Base-by-base conservation (phyloP, 1,140 invertebrate species). In the Apis florea region DNA sequence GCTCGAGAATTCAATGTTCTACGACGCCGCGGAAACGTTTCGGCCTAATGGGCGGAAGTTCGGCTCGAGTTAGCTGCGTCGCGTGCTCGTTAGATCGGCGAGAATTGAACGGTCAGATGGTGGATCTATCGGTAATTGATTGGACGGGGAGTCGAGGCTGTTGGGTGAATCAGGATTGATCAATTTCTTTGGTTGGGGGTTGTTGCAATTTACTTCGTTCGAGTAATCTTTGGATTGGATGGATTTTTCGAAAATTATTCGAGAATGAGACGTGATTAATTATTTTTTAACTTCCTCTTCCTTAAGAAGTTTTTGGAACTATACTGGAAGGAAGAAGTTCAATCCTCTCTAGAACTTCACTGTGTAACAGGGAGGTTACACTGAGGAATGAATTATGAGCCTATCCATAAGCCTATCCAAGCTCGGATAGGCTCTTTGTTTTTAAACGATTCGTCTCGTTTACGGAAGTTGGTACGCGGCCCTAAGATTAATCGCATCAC, bases 401-500 rank as follows among this genome's bases (percentile, higher is more conserved):
- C n/a, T 8, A 31, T 8, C 49, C 24, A 17, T 19, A 12, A 19
- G 17, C 24, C 24, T 15, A 5, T 4, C 31, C 51, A 21, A 19
- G 15, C 15, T 26, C 24, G 24, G 31, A 71, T 19, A 11, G 53
- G 51, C 26, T 40, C 69, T 71, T 71, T 72, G 53, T 72, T 58
- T 72, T 72, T 4, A 53, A 61, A n/a, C 67, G 19, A 24, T 13
- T 58, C 31, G 54, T 40, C 31, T 47, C 3, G 31, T 24, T 40
- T 49, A 17, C 21, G 54, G 54, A 72, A 58, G 26, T 40, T 56
- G 53, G 12, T 19, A 19, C 70, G 21, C 58, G 31, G 9, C 54
- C 19, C 70, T 59, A 47, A 67, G 72, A 75, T 75, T 81, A 75
- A 81, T 81, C 71, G 54, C 71, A 75, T 75, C 71, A 58, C 63